A percentile compares a stretch with the other conserved stretches of the same genome.
Evolutionary conservation across 2,888 invertebrate species (phyloP).

Genomic region (Sminthurinus aureus): DNA sequence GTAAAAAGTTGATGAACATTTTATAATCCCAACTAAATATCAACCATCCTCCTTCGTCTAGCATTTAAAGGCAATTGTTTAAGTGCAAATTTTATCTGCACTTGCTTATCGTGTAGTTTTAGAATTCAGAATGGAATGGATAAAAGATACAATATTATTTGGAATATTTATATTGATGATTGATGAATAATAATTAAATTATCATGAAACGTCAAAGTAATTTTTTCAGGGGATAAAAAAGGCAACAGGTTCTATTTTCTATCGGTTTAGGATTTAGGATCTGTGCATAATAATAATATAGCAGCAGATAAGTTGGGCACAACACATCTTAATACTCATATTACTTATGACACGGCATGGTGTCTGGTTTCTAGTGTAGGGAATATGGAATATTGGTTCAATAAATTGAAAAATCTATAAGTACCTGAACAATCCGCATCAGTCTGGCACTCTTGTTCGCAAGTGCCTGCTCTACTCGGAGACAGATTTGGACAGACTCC

Average conservation of each 20-base stretch:
- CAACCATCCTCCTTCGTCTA: no score
- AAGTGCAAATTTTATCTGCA: no score
- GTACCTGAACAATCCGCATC: constrained; percentile 78
- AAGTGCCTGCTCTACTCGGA: constrained; percentile 65
- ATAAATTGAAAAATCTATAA: not conserved
- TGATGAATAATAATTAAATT: not conserved
- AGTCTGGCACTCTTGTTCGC: constrained; percentile 76
- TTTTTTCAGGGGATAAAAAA: not conserved
- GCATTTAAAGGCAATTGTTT: no score
- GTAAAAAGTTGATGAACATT: not conserved
- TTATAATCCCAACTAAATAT: not conserved
- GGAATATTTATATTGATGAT: not conserved
- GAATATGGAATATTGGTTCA: no score
- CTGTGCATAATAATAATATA: no score
- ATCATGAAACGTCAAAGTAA: no score
- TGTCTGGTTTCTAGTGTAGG: no score
- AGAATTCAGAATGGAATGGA: no score
- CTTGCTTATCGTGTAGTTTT: no score
- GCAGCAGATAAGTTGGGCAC: no score
- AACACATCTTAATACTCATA: not conserved
- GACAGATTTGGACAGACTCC: constrained; percentile 72
- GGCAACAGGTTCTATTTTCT: not conserved
- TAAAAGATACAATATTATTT: no score
- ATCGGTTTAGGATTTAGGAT: no score
- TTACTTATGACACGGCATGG: not conserved